Evolutionary conservation across 2,113 vertebrate genomes (phyloP).

Genomic region (Craseonycteris thonglongyai): DNA sequence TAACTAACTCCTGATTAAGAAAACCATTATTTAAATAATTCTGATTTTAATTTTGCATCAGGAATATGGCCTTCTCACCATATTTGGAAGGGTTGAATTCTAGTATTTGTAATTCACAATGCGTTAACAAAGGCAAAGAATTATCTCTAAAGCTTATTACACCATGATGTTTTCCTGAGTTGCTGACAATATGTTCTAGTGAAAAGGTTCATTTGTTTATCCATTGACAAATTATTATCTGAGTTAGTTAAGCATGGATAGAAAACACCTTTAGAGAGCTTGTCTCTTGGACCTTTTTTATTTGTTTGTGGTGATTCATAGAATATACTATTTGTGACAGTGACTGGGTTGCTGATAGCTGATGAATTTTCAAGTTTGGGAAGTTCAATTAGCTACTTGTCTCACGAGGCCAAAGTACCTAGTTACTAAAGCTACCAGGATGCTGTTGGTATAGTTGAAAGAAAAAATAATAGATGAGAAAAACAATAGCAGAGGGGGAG

Average conservation of each 20-base stretch:
- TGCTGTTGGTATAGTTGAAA: not conserved
- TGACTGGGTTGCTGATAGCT: not conserved
- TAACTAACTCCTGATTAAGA: conserved; percentile 2
- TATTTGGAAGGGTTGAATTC: conserved; percentile 11
- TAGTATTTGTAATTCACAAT: conserved; percentile 40
- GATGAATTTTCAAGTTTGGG: conserved; percentile 5
- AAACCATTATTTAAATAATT: conserved; percentile 36
- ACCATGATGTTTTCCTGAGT: conserved; percentile 16
- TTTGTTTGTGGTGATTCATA: conserved; percentile 10
- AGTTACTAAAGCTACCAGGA: not conserved
- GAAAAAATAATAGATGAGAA: not conserved
- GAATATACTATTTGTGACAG: not conserved
- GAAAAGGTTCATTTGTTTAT: conserved; percentile 52
- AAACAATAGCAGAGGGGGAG: not conserved
- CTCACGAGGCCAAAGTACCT: not conserved
- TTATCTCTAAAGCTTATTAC: conserved; percentile 17
- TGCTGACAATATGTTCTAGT: conserved; percentile 51
- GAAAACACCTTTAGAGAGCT: conserved; percentile 44
- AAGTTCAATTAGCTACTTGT: conserved; percentile 16
- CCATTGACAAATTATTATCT: conserved; percentile 42
- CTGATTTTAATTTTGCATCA: conserved; percentile 39
- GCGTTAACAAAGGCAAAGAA: conserved; percentile 36
- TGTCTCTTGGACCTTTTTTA: not conserved
- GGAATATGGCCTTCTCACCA: conserved; percentile 3
- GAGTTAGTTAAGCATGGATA: conserved; percentile 62